A percentile compares a stretch with the other conserved stretches of the same genome.
phyloP scores from a whole-genome alignment of 2,888 invertebrate genomes.

The Noctuana brunneofusca region DNA sequence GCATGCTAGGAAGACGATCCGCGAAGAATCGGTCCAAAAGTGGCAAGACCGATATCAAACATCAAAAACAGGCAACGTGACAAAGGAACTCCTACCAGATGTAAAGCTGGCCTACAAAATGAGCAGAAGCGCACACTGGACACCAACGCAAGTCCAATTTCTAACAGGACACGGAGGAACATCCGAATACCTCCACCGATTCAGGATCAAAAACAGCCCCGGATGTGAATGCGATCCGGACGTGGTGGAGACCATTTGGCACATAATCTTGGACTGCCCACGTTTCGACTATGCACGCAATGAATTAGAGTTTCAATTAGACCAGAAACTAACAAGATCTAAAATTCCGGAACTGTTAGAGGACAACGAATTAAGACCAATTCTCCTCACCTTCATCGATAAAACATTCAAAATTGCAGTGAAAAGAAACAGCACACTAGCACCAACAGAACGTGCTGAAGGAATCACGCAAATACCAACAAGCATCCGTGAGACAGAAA shows the following conservation, averaged over 20 bases:
- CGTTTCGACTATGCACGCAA: no score
- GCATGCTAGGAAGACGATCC: not conserved
- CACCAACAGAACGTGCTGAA: no score
- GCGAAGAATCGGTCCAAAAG: not conserved
- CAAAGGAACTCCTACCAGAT: constrained; percentile 4
- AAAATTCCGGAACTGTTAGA: no score
- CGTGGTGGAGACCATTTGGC: not conserved
- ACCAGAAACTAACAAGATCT: no score
- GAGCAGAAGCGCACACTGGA: not conserved
- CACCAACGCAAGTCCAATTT: constrained; percentile 6
- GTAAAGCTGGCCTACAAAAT: not conserved
- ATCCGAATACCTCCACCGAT: constrained; percentile 12
- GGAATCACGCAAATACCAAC: no score
- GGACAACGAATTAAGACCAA: no score
- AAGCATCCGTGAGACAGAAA: no score
- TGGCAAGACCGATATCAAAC: constrained; percentile 17
- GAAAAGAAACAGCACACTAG: no score
- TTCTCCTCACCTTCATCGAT: no score
- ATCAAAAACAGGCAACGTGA: constrained; percentile 6
- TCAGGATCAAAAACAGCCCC: constrained; percentile 13
- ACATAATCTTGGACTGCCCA: constrained; percentile 5
- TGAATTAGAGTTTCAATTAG: no score
- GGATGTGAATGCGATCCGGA: constrained; percentile 6
- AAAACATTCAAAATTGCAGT: no score
- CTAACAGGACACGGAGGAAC: constrained; percentile 17